Evolutionary conservation across 2,113 vertebrate species (phyloP), one percentile per base, ranked within the genome.

Genomic region (Todiramphus saurophagus): DNA sequence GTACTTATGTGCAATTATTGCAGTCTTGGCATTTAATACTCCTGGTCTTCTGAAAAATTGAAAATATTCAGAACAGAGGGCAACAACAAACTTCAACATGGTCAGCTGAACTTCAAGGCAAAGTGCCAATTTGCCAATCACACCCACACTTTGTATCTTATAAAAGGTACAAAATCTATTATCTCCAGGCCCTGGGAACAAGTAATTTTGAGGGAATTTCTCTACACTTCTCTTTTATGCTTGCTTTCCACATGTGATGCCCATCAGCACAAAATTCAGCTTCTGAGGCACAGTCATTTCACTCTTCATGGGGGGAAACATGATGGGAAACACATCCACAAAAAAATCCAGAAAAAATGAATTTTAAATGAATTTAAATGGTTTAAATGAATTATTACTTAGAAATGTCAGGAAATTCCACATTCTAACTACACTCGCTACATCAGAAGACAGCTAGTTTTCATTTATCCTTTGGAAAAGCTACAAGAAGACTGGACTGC

Each of bases 21-120:
- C 89, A 91, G 44, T 20, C 69, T 63, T 89, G 91, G 55, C 53
- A 23, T 62, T 92, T 91, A 87, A 76, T 63, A 83, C 0, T 14
- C 7, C 37, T 66, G 53, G 11, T 72, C 20, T 64, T 87, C 58
- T 46, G 70, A 93, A 95, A 96, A 93, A 91, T 89, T 68, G 76
- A 53, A 94, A 96, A 53, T 78, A 95, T 97, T 95, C 77, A 91
- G 86, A 92, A 84, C 86, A 94, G 66, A 95, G 92, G 93, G 68
- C 79, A 97, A 94, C 9, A 90, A 76, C 48, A 62, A 96, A 95
- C 59, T 86, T 90, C 67, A 94, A 83, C 20, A 83, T 10, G 37
- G 80, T 66, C 58, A 93, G 87, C 31, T 84, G 68, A 90, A 64
- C 44, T 43, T 59, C 48, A 25, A 60, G 24, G 33, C 48, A 50